These are phyloP conservation scores for Xiphydria camelus DNA, from an alignment of 2,888 invertebrate species.

Conservation along the genomic window DNA sequence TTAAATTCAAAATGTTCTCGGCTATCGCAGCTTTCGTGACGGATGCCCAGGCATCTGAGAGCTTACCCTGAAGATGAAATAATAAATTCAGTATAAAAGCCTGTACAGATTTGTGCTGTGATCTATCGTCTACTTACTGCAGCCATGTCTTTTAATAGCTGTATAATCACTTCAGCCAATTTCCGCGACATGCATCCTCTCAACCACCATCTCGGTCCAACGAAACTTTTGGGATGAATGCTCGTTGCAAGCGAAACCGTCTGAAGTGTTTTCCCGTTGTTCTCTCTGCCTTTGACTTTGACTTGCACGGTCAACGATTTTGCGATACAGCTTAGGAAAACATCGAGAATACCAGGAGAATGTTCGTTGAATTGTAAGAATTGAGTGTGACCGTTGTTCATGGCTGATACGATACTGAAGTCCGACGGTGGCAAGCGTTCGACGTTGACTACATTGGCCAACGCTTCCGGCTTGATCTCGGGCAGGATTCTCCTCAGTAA, in stretches of 20 bases:
- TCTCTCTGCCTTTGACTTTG: conserved; percentile 72
- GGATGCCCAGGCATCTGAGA: conserved; percentile 83
- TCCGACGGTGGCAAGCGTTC: conserved; percentile 73
- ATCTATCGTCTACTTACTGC: conserved; percentile 71
- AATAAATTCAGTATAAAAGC: conserved; percentile 1
- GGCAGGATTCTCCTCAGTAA: conserved; percentile 84
- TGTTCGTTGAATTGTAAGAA: conserved; percentile 61
- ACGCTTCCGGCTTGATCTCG: conserved; percentile 83
- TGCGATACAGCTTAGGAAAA: conserved; percentile 87
- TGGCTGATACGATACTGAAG: conserved; percentile 71
- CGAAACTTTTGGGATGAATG: conserved; percentile 63
- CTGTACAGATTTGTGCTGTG: too few species aligned
- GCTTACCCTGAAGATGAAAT: conserved; percentile 70
- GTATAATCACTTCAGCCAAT: conserved; percentile 85
- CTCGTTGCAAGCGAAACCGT: conserved; percentile 66
- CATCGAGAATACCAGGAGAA: conserved; percentile 79
- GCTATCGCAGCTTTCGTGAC: conserved; percentile 88
- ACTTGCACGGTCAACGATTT: conserved; percentile 90
- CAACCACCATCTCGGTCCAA: conserved; percentile 78
- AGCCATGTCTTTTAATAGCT: conserved; percentile 88
- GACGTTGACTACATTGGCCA: conserved; percentile 77
- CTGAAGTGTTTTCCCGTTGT: conserved; percentile 54
- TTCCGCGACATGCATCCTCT: conserved; percentile 82
- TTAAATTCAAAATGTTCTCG: conserved; percentile 81
- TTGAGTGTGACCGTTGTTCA: conserved; percentile 58